Conservation (phyloP, 2,797 vertebrate genomes). For the Babyrousa celebensis region DNA sequence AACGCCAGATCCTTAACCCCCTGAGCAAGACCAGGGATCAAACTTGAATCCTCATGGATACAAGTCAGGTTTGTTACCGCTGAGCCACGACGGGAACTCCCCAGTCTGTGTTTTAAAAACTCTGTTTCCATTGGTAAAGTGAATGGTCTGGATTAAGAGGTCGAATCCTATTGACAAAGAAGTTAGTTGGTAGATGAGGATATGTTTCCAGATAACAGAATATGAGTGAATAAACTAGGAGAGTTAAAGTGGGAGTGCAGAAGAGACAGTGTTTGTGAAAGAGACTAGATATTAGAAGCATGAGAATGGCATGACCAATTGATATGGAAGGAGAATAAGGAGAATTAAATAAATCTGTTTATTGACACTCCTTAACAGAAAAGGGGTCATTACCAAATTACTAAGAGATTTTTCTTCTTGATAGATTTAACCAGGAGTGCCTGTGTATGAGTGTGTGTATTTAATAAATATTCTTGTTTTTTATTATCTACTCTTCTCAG, state of each 20-base stretch:
- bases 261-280: background rate
- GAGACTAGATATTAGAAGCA: background rate
- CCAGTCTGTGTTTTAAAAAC: background rate
- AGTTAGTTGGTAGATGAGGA: background rate
- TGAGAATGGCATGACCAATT: background rate
- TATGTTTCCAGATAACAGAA: background rate
- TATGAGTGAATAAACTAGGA: background rate
- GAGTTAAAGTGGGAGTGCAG: background rate
- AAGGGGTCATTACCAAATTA: background rate
- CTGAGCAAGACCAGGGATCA: too few species aligned
- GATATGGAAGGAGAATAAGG: background rate
- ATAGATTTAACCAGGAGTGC: background rate
- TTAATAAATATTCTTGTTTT: background rate
- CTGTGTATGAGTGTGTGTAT: background rate
- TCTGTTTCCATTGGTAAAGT: background rate
- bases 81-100: too few species aligned
- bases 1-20: too few species aligned
- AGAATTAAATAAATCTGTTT: background rate
- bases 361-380: background rate
- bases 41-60: too few species aligned
- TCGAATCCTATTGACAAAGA: background rate
- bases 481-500: constrained; percentile 37
- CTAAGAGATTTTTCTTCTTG: background rate
- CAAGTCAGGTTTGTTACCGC: too few species aligned
- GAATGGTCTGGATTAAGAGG: background rate